Evolutionary conservation across 2,113 vertebrate genomes (phyloP), one percentile per base, ranked within the genome.

Genomic region (Formicarius rufipectus): DNA sequence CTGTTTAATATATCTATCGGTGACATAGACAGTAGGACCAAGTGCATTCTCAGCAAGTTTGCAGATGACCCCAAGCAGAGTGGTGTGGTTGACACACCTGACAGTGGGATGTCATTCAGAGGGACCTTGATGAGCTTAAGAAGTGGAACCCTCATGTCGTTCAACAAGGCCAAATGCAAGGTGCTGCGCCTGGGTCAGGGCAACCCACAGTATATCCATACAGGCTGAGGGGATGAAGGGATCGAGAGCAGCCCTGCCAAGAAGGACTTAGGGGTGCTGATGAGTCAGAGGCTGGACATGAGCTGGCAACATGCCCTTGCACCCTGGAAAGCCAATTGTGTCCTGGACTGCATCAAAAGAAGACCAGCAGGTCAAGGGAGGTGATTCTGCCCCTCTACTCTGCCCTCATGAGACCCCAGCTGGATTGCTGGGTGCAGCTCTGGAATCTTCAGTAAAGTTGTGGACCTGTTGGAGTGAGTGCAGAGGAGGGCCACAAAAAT

Each of bases 271-370:
- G 27, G 2, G 12, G 6, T 81, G 31, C 21, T 67, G 28, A 18
- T 18, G 28, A 33, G 12, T 68, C 31, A 73, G 40, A 64, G 33
- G 2, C 44, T 68, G 45, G 10, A 0, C 23, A 14, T 3, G 7
- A 91, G 33, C 30, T 4, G 2, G 30, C 42, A 55, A 1, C 31
- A 25, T n/a, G 22, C 4, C 2, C 37, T 24, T 1, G 2, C 59
- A 82, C 33, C 13, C 59, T 42, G 35, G 69, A 77, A 37, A 20
- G 13, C 47, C 58, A 56, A 1, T 1, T 0, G 1, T 81, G 17
- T 12, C 35, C 33, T 55, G 52, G 33, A 35, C 87, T 90, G 28
- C 42, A 77, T 45, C 71, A 31, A 62, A 3, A 23, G 39, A 7
- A 58, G 85, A 23, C 19, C 27, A 81, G 37, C 22, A 53, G 45